These are phyloP conservation scores for Ips nitidus DNA, from an alignment of 1,140 invertebrate species.

Conservation along the genomic window DNA sequence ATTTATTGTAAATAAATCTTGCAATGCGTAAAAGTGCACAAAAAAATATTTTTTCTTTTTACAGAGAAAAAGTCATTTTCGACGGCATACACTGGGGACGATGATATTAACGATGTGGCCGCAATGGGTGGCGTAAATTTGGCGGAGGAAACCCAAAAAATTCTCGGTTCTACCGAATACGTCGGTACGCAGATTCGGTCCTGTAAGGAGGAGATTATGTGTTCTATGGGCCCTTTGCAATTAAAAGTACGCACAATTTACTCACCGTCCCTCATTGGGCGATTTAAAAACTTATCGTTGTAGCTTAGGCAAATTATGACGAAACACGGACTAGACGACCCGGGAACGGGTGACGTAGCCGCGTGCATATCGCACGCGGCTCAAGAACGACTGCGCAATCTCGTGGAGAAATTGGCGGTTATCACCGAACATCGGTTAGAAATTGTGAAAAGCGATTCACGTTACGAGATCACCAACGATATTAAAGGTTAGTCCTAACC, in stretches of 20 bases:
- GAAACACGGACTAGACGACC: slow-evolving; percentile 84
- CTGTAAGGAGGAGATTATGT: slow-evolving; percentile 92
- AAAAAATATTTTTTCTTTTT: neutral
- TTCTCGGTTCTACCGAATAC: slow-evolving; percentile 89
- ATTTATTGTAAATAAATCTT: too few relatives aligned
- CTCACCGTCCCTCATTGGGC: neutral
- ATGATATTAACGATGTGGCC: slow-evolving; percentile 98
- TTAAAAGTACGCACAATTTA: slow-evolving; percentile 46
- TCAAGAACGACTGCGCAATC: slow-evolving; percentile 88
- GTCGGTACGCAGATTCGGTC: slow-evolving; percentile 95
- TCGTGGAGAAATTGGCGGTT: slow-evolving; percentile 90
- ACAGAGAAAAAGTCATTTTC: slow-evolving; percentile 64
- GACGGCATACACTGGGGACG: slow-evolving; percentile 66
- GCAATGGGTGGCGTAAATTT: slow-evolving; percentile 99
- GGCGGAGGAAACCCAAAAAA: slow-evolving; percentile 93
- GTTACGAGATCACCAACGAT: slow-evolving; percentile 89
- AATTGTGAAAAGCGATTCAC: slow-evolving; percentile 82
- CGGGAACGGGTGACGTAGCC: slow-evolving; percentile 78
- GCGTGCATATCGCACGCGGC: slow-evolving; percentile 92
- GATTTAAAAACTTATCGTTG: slow-evolving; percentile 9
- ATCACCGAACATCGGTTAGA: slow-evolving; percentile 95
- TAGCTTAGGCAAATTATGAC: slow-evolving; percentile 70
- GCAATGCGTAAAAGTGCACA: too few relatives aligned
- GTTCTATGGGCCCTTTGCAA: slow-evolving; percentile 73
- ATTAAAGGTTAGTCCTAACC: slow-evolving; percentile 62